These are phyloP conservation scores for Netelia virgata DNA, from an alignment of 2,888 invertebrate genomes.

Conservation along the genomic window DNA sequence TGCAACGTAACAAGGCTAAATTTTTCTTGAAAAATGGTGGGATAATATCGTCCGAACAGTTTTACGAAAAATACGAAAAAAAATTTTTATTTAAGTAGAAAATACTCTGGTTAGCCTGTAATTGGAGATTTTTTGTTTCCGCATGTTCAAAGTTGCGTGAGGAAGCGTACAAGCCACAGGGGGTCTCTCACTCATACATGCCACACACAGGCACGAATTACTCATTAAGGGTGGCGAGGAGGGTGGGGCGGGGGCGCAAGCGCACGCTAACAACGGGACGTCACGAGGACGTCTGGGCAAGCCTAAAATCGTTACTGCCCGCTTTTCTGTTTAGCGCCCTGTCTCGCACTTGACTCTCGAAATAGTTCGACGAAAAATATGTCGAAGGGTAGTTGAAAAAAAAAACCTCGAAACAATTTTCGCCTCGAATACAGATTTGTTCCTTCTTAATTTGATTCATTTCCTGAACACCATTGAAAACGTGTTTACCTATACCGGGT, in stretches of 20 bases:
- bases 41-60: neutral
- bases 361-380: slow-evolving; percentile 9
- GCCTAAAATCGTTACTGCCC: slow-evolving; percentile 58
- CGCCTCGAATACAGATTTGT: neutral
- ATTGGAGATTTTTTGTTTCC: slow-evolving; percentile 38
- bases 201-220: slow-evolving; percentile 38
- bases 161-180: slow-evolving; percentile 18
- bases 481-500: neutral
- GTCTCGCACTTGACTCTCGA: slow-evolving; percentile 3
- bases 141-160: slow-evolving; percentile 45
- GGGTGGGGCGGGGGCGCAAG: slow-evolving; percentile 44
- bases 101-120: slow-evolving; percentile 26
- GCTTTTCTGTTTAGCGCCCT: slow-evolving; percentile 22
- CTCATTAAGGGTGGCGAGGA: slow-evolving; percentile 29
- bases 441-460: neutral
- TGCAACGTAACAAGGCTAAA: slow-evolving; percentile 11
- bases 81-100: neutral
- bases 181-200: slow-evolving; percentile 40
- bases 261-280: slow-evolving; percentile 47
- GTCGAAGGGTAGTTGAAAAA: neutral
- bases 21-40: slow-evolving; percentile 22
- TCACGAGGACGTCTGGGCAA: slow-evolving; percentile 51
- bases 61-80: neutral
- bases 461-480: slow-evolving; percentile 8
- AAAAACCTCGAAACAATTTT: neutral